These are phyloP conservation scores for Sminthurides aquaticus DNA, from an alignment of 2,888 invertebrate genomes.

Conservation along the genomic window DNA sequence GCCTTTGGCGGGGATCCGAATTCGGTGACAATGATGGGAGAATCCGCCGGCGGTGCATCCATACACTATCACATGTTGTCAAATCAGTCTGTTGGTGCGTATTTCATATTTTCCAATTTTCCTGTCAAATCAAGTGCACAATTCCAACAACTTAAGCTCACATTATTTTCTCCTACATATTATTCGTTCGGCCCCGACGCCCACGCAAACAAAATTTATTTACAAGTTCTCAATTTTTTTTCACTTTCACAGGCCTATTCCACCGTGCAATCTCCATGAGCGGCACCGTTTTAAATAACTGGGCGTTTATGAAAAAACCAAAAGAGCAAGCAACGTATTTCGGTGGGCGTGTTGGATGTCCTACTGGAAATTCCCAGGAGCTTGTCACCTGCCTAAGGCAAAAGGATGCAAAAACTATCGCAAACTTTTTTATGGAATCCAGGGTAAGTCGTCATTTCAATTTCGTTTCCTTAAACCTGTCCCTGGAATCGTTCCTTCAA, in stretches of 20 bases:
- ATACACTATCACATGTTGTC: conserved; percentile 12
- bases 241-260: conserved; percentile 26
- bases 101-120: background rate
- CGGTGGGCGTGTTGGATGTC: conserved; percentile 26
- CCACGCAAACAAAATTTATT: no score
- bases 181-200: no score
- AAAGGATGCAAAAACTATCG: conserved; percentile 24
- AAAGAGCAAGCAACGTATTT: conserved; percentile 25
- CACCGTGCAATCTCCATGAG: conserved; percentile 29
- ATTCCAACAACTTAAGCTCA: no score
- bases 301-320: conserved; percentile 30
- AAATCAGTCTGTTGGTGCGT: conserved; percentile 3
- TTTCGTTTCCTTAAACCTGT: no score
- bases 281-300: conserved; percentile 30
- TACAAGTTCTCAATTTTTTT: background rate
- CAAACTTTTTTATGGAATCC: conserved; percentile 3
- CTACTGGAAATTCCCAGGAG: conserved; percentile 22
- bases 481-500: no score
- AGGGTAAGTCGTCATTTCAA: conserved; percentile 3
- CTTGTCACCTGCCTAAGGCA: conserved; percentile 25
- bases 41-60: conserved; percentile 11
- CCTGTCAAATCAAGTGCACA: background rate
- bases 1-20: conserved; percentile 4
- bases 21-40: conserved; percentile 8
- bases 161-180: no score